phyloP scores from a whole-genome alignment of 2,113 vertebrate genomes.

The Jaculus jaculus region DNA sequence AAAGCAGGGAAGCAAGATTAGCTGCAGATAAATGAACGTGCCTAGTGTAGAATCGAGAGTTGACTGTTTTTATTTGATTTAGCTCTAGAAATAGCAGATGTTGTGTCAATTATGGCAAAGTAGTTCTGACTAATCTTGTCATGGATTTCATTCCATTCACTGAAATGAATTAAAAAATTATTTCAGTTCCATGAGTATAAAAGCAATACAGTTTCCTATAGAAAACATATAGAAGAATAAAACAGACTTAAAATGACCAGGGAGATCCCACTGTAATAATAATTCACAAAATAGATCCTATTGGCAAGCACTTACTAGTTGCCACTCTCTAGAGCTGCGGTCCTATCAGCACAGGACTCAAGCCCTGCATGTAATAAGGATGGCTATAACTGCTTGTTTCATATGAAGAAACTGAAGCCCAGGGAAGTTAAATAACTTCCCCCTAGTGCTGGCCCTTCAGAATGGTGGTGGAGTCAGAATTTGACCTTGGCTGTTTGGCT shows the following conservation, averaged over 20 bases:
- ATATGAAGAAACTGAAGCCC: neutral
- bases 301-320: neutral
- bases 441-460: neutral
- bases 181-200: neutral
- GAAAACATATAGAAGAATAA: constrained; percentile 6
- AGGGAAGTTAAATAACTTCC: neutral
- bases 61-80: constrained; percentile 64
- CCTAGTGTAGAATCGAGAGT: constrained; percentile 44
- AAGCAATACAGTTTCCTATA: neutral
- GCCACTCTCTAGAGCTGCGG: neutral
- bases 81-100: constrained; percentile 57
- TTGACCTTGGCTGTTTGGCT: neutral
- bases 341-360: rapidly evolving
- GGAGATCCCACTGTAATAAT: neutral
- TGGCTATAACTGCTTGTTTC: neutral
- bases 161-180: constrained; percentile 44
- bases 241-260: neutral
- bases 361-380: neutral
- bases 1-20: constrained; percentile 64
- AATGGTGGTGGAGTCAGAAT: neutral
- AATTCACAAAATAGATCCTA: neutral
- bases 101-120: constrained; percentile 49
- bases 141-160: constrained; percentile 44
- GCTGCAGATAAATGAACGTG: constrained; percentile 58
- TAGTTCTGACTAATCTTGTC: constrained; percentile 52